Conservation (phyloP, 2,888 invertebrate species). For the Noctua fimbriata region DNA sequence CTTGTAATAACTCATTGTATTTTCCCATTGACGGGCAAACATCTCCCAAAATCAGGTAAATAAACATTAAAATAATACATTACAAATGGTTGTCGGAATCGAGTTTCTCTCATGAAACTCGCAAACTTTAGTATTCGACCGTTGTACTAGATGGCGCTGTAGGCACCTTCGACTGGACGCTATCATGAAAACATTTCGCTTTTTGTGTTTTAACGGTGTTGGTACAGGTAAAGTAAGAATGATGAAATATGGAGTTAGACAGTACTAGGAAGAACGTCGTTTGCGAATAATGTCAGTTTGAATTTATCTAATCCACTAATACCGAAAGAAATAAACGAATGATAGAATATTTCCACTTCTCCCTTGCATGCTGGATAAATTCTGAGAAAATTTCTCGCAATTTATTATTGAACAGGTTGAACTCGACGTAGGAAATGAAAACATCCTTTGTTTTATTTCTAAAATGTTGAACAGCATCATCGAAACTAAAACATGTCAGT, state of each 20-base stretch:
- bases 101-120: background rate
- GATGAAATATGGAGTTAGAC: background rate
- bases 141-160: constrained; percentile 36
- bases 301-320: background rate
- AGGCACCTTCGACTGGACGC: no score
- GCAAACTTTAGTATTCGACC: background rate
- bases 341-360: background rate
- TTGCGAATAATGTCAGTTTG: background rate
- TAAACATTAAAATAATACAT: background rate
- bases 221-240: background rate
- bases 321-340: background rate
- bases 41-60: background rate
- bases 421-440: constrained; percentile 14
- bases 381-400: background rate
- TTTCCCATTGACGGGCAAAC: background rate
- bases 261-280: background rate
- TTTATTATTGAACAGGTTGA: background rate
- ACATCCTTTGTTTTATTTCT: constrained; percentile 52
- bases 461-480: constrained; percentile 27
- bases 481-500: constrained; percentile 40
- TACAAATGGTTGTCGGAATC: background rate
- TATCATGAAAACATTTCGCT: background rate
- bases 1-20: background rate
- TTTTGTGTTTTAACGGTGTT: background rate
- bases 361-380: background rate